These are phyloP conservation scores for Nipponacmea schrenckii DNA, from an alignment of 2,888 invertebrate genomes.

Conservation along the genomic window DNA sequence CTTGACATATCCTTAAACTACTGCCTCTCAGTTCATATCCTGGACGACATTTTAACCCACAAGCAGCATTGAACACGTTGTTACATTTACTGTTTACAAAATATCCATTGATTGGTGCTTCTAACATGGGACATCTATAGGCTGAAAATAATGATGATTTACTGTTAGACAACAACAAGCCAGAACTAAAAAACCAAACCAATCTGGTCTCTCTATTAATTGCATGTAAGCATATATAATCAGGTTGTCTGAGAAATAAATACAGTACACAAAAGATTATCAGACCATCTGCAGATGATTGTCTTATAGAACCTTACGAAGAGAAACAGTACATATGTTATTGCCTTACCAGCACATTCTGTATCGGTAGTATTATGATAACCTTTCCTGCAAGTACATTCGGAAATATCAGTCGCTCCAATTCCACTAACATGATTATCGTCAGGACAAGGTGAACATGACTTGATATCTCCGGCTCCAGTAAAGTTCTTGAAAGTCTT, in stretches of 20 bases:
- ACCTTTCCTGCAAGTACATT: conserved; percentile 76
- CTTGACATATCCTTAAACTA: conserved; percentile 74
- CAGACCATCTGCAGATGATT: too few species aligned
- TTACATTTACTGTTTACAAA: conserved; percentile 76
- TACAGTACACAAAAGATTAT: too few species aligned
- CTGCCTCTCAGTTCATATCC: conserved; percentile 73
- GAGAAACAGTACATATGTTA: too few species aligned
- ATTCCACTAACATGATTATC: conserved; percentile 73
- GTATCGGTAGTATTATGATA: conserved; percentile 68
- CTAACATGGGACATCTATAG: conserved; percentile 71
- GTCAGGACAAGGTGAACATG: conserved; percentile 74
- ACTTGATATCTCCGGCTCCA: conserved; percentile 71
- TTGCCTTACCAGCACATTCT: conserved; percentile 73
- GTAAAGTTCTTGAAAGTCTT: conserved; percentile 73
- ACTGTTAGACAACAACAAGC: background rate
- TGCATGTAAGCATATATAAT: too few species aligned
- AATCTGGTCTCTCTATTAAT: too few species aligned
- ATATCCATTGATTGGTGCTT: conserved; percentile 76
- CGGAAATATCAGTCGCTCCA: conserved; percentile 72
- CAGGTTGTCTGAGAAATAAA: too few species aligned
- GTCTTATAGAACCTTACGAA: too few species aligned
- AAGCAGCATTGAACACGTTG: conserved; percentile 78
- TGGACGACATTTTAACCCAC: conserved; percentile 76
- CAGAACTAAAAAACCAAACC: too few species aligned
- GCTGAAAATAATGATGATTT: conserved; percentile 35